These are phyloP conservation scores for Gallinago stenura DNA, from an alignment of 2,797 vertebrate species.

Conservation along the genomic window DNA sequence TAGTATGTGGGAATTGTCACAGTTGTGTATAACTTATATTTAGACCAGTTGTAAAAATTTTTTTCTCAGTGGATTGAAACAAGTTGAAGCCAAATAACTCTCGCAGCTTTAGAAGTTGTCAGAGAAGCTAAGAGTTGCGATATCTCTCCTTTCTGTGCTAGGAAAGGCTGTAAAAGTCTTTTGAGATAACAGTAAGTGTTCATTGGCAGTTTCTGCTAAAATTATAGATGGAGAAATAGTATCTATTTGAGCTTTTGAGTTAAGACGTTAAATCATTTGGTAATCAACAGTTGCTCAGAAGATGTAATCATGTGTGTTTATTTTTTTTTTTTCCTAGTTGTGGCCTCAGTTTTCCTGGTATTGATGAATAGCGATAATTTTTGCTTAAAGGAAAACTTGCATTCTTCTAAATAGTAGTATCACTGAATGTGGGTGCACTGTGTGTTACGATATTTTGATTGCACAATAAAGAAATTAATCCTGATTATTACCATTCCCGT, in stretches of 20 bases:
- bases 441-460: background rate
- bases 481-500: background rate
- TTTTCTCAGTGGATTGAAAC: background rate
- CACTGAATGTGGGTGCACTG: rapidly evolving
- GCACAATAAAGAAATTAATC: background rate
- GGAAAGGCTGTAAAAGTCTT: background rate
- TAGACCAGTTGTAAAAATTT: background rate
- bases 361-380: background rate
- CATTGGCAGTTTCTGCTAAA: background rate
- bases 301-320: background rate
- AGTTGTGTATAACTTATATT: background rate
- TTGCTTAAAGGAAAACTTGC: background rate
- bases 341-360: background rate
- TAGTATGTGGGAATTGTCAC: background rate
- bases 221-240: background rate
- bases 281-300: background rate
- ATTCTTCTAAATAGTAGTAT: background rate
- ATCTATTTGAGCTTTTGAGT: background rate
- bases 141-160: background rate
- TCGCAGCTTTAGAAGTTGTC: background rate
- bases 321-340: background rate
- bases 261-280: background rate
- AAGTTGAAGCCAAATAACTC: background rate
- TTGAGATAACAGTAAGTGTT: background rate
- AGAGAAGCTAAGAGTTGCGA: background rate